Evolutionary conservation across 1,140 invertebrate species (phyloP).

Genomic region (Phthorimaea operculella): DNA sequence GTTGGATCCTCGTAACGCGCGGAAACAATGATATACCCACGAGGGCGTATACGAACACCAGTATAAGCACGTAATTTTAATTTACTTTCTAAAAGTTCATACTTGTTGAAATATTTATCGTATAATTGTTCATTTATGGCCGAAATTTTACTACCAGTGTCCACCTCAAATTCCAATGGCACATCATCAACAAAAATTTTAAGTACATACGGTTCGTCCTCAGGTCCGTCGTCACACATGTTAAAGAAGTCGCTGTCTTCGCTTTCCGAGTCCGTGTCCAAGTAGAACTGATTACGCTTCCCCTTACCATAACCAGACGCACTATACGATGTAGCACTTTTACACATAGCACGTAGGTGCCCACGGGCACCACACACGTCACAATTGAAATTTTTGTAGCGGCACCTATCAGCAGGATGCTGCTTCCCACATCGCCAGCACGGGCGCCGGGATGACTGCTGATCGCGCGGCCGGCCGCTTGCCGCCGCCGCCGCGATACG

Average conservation of each 20-base stretch:
- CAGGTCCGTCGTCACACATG: neutral
- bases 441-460: neutral
- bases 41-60: neutral
- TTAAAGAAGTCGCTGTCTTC: constrained; percentile 6
- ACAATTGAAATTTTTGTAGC: constrained; percentile 5
- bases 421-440: constrained; percentile 9
- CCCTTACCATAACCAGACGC: neutral
- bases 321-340: too few species aligned
- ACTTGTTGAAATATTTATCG: neutral
- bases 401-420: constrained; percentile 6
- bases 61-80: constrained; percentile 4
- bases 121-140: constrained; percentile 5
- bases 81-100: neutral
- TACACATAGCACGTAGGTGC: constrained; percentile 6
- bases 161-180: neutral
- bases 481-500: neutral
- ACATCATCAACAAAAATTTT: constrained; percentile 4
- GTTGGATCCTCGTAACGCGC: neutral
- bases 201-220: constrained; percentile 1
- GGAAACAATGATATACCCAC: neutral
- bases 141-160: constrained; percentile 7
- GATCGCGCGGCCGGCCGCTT: neutral
- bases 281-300: constrained; percentile 3
- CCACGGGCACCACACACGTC: constrained; percentile 2
- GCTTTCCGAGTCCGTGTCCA: neutral